Base-by-base conservation (phyloP, 2,797 vertebrate species). In the Cyclopterus lumpus region DNA sequence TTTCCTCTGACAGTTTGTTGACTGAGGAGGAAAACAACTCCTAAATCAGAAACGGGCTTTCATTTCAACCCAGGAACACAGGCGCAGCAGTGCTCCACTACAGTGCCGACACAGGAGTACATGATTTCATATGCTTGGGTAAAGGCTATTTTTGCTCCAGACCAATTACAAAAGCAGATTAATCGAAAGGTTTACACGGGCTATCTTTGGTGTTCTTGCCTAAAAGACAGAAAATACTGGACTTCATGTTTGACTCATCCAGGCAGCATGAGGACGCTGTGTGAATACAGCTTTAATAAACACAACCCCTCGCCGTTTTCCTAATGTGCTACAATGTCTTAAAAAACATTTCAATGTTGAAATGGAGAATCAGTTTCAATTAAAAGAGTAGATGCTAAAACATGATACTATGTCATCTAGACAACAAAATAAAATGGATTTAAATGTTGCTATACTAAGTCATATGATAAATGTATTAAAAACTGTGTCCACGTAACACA, bases 1-100 rank as follows among this genome's bases (percentile, higher is more conserved):
- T 85, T 90, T 86, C 86, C 72, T 36, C 86, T 91, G 90, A 91
- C 91, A 91, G 88, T 92, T 90, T 89, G 89, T 89, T 87, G 88
- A 91, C 82, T 79, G 89, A 82, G 85, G 61, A 80, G 75, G 69
- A 86, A 87, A 79, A 79, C 82, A 80, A 90, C 68, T 89, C 83
- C 75, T 77, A 87, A 92, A 87, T 86, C 78, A 85, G 78, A 86
- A 76, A 26, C 82, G 76, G 72, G 77, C 77, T 86, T 87, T 88
- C 53, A 82, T 90, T 77, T 87, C 86, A 88, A 83, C 63, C 66
- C 76, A 72, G 51, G 72, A 87, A 82, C 74, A 80, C 68, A 79
- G 71, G 82, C 81, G 61, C 80, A 85, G 71, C 79, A 71, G 73
- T 32, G 69, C 78, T 81, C 69, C 71, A 57, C 63, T n/a, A 71